Base-by-base conservation (phyloP, 2,113 vertebrate genomes). In the Sapajus apella region DNA sequence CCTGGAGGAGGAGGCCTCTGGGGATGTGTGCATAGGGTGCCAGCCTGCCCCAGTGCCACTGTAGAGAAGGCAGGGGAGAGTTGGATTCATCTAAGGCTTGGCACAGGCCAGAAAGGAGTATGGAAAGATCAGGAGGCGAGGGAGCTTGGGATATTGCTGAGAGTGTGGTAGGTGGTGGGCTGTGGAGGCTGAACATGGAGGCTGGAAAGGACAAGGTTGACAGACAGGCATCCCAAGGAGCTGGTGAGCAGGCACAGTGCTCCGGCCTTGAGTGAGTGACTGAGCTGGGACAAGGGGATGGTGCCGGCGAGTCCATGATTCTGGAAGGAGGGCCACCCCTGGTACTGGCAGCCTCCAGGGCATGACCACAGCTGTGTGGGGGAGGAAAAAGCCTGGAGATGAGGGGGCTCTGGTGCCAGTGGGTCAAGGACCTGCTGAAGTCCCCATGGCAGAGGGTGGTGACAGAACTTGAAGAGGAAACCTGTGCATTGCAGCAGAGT, bases 381-480 rank as follows among this genome's bases (percentile, higher is more conserved):
- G 50, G 56, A 73, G 47, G 47, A 40, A 10, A 45, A 75, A 80
- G 64, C 30, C 21, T 56, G 40, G 77, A 47, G n/a, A 16, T 40
- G 18, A 50, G 32, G 37, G 37, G 37, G 0, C 35, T 87, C 10
- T 58, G 64, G 32, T 40, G 32, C 75, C 11, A 2, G 32, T 79
- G 21, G 45, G 13, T 73, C 4, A 0, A 56, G 20, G 76, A 12
- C 47, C 75, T 70, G 40, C 64, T 72, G 21, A 87, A 64, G 56
- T 82, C 58, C 6, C 45, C 20, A 2, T 0, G 55, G 3, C 64
- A 47, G 9, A 1, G 27, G 43, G 1, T 72, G 3, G 43, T 66
- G 27, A 18, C 70, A 82, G 87, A 85, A 68, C 58, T 85, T 61
- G 10, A 40, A 70, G 35, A 95, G 30, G 77, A 84, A 64, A 35